Base-by-base conservation (phyloP, 1,140 invertebrate species). In the Lycorma delicatula region DNA sequence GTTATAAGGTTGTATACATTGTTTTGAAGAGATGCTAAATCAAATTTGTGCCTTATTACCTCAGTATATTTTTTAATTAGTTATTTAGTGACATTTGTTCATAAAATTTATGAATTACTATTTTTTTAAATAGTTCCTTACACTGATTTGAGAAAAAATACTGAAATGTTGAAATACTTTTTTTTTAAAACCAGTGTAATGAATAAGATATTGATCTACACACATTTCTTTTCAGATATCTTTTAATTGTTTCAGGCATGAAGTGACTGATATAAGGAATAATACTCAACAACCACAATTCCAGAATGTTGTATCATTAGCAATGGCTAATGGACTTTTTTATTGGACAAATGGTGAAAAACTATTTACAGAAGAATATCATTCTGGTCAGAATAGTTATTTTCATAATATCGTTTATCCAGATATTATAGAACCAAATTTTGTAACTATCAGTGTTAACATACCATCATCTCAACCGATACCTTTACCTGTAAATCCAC, bases 311-410 rank as follows among this genome's bases (percentile, higher is more conserved):
- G 75, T 84, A 4, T 88, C 89, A 3, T 71, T 94, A 50, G 83
- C 84, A 0, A 84, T 81, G 61, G 82, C 82, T 1, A 83, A 86
- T 66, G 81, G 83, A 1, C 73, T 86, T n/a, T 87, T 90, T 64
- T 89, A 87, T 68, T 90, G 87, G 86, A 89, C 87, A 0, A 87
- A 89, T 67, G 87, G 85, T 0, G 73, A 78, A 18, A 80, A 84
- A 63, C 77, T 88, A 53, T 73, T 85, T 49, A 79, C 79, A 5
- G 87, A 92, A 72, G 84, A 88, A 64, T 86, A 87, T 67, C 80
- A 85, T 65, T 67, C 70, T 7, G 71, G 71, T 34, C 75, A 76
- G 28, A 75, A 86, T 54, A 80, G 74, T 65, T 91, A 86, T 63
- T 86, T 83, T 65, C 86, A 91, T 66, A 90, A 89, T 68, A 78